Conservation (phyloP, 2,113 vertebrate species). For the Cisticola juncidis region DNA sequence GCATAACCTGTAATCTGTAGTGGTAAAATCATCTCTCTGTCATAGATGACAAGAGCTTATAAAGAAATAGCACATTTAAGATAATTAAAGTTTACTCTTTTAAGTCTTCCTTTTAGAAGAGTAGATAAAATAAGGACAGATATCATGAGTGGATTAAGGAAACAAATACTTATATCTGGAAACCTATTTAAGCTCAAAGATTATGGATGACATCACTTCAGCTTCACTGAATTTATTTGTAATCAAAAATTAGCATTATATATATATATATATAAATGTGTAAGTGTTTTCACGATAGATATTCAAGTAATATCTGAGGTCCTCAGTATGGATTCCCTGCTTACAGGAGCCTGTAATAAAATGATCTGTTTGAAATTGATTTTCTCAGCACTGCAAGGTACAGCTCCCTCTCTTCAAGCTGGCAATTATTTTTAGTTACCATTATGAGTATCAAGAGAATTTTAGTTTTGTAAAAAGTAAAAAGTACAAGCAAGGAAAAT, state of each 20-base stretch:
- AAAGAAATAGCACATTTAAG: neutral
- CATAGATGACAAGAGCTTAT: accelerated
- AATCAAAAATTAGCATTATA: neutral
- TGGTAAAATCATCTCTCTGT: neutral
- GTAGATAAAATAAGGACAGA: neutral
- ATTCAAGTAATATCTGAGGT: neutral
- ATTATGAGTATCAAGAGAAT: accelerated
- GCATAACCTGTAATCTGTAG: neutral
- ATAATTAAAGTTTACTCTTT: neutral
- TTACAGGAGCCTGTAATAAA: neutral
- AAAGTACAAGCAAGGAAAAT: neutral
- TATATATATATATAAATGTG: too few relatives aligned
- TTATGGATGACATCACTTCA: neutral
- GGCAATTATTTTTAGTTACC: neutral
- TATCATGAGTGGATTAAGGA: neutral
- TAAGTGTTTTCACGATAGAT: neutral
- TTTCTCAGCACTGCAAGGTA: neutral
- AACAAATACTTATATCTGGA: neutral
- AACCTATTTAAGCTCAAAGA: neutral
- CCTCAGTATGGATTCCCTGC: neutral
- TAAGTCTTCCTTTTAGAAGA: neutral
- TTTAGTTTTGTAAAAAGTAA: neutral
- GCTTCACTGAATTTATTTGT: neutral
- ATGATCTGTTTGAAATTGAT: neutral
- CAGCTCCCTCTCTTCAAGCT: neutral